phyloP scores from a whole-genome alignment of 2,797 vertebrate species.

The Eulemur albifrons region DNA sequence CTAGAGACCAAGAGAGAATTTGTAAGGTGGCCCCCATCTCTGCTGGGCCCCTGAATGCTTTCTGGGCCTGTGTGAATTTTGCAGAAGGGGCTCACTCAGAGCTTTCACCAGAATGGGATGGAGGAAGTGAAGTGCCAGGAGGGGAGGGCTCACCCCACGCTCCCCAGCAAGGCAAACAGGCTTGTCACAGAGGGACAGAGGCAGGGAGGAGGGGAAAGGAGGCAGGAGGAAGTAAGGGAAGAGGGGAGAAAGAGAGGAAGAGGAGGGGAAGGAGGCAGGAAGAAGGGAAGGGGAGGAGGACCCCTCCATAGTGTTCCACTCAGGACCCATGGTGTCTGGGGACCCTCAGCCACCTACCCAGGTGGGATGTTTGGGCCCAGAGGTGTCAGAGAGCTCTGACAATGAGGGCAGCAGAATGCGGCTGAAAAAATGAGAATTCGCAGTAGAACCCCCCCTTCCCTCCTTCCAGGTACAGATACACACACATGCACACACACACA shows the following conservation, averaged over 20 bases:
- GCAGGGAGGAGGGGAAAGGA: neutral
- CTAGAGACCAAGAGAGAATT: neutral
- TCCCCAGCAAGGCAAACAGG: neutral
- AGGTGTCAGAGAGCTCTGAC: neutral
- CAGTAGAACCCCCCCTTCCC: neutral
- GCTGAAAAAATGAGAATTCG: neutral
- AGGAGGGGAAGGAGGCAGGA: no score
- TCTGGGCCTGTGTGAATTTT: neutral
- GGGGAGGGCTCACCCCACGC: neutral
- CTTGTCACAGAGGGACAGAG: neutral
- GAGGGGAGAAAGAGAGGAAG: neutral
- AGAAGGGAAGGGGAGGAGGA: neutral
- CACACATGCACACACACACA: no score
- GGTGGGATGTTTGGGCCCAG: no score
- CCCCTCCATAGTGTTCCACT: neutral
- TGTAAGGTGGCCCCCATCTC: neutral
- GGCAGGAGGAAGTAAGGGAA: rapidly evolving
- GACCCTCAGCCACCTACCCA: neutral
- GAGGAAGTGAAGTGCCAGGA: neutral
- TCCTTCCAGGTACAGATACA: no score
- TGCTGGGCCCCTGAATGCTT: neutral
- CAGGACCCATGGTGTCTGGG: rapidly evolving
- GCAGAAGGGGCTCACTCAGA: neutral
- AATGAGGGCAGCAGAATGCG: neutral
- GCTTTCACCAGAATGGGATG: neutral